These are phyloP conservation scores for Nibea coibor DNA, from an alignment of 2,113 vertebrate genomes.

Conservation along the genomic window DNA sequence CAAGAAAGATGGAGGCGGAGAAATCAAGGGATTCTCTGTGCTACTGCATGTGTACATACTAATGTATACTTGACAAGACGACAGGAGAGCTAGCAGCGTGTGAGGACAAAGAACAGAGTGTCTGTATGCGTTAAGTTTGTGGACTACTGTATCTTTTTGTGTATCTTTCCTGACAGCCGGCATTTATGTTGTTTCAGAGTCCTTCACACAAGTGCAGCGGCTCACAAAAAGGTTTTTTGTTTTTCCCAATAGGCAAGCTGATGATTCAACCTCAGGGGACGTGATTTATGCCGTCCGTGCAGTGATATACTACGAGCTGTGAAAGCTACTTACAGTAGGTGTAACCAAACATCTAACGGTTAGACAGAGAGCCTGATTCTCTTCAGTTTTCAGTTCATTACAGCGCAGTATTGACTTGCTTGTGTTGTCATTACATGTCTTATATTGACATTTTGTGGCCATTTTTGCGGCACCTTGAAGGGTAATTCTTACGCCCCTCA, in stretches of 20 bases:
- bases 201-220: neutral
- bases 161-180: neutral
- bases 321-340: conserved; percentile 20
- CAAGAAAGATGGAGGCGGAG: neutral
- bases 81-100: conserved; percentile 12
- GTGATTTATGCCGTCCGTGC: conserved; percentile 18
- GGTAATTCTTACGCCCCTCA: conserved; percentile 32
- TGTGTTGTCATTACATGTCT: conserved; percentile 40
- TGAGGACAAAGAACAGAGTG: neutral
- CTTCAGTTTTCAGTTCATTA: conserved; percentile 19
- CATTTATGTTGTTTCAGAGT: conserved; percentile 8
- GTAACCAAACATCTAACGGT: conserved; percentile 34
- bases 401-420: conserved; percentile 24
- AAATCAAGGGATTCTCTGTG: conserved; percentile 34
- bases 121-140: neutral
- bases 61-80: neutral
- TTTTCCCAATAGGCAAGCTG: conserved; percentile 18
- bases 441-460: conserved; percentile 40
- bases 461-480: conserved; percentile 42
- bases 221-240: neutral
- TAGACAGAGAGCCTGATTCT: conserved; percentile 16
- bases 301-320: conserved; percentile 19
- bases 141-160: neutral
- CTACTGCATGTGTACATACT: neutral
- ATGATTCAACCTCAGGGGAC: conserved; percentile 17